These are phyloP conservation scores for Drosophila subobscura DNA, from an alignment of 1,140 invertebrate genomes.

Conservation along the genomic window DNA sequence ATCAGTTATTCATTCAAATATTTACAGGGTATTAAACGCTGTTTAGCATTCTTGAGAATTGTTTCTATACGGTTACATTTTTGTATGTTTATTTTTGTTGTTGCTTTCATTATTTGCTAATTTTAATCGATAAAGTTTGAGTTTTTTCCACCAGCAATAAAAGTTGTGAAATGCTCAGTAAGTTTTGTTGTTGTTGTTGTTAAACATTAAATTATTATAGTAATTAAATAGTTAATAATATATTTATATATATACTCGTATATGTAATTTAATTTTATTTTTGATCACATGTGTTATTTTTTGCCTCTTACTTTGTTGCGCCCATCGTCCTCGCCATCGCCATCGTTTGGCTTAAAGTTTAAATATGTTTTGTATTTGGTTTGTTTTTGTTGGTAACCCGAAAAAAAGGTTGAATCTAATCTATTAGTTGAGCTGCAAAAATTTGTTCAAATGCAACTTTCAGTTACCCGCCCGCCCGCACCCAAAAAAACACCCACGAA, in stretches of 20 bases:
- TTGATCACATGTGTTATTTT: constrained; percentile 77
- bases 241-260: constrained; percentile 32
- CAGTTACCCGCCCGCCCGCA: not conserved
- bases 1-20: constrained; percentile 68
- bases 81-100: constrained; percentile 34
- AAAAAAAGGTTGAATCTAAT: constrained; percentile 22
- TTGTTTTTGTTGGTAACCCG: constrained; percentile 18
- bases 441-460: constrained; percentile 1
- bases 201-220: constrained; percentile 66
- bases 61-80: constrained; percentile 54
- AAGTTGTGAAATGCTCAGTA: constrained; percentile 42
- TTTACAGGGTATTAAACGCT: constrained; percentile 51
- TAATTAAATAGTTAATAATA: constrained; percentile 59
- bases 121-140: constrained; percentile 52
- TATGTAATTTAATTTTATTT: constrained; percentile 72
- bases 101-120: constrained; percentile 38
- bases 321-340: constrained; percentile 1
- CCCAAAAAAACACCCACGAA: not conserved
- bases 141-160: constrained; percentile 53
- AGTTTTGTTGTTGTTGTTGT: constrained; percentile 16
- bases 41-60: constrained; percentile 17
- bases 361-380: constrained; percentile 40
- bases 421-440: constrained; percentile 24
- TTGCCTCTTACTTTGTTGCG: constrained; percentile 42
- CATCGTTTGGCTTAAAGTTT: constrained; percentile 23